phyloP scores from a whole-genome alignment of 2,888 invertebrate species.

The Platycnemis pennipes region DNA sequence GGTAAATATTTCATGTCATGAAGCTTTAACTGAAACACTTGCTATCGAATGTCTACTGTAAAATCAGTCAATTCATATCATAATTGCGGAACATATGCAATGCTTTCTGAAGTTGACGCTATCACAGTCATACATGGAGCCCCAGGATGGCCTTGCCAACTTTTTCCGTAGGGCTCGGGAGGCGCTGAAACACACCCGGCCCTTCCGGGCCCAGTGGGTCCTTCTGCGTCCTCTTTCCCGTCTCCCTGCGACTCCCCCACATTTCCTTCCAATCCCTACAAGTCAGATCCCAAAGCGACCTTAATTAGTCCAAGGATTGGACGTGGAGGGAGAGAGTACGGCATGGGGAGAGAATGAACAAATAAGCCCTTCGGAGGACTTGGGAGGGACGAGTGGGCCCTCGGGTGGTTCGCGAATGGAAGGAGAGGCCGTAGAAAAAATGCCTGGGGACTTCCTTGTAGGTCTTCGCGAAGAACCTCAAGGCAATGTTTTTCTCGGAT shows the following conservation, averaged over 20 bases:
- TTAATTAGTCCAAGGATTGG: conserved; percentile 61
- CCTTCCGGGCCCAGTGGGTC: not conserved
- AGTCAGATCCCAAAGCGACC: conserved; percentile 38
- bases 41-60: no score
- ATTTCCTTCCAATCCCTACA: conserved; percentile 48
- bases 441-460: not conserved
- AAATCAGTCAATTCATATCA: no score
- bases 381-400: not conserved
- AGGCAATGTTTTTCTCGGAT: not conserved
- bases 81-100: no score
- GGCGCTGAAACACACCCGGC: not conserved
- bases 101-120: no score
- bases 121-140: no score
- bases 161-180: no score
- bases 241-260: not conserved
- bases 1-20: no score
- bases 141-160: no score
- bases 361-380: conserved; percentile 41
- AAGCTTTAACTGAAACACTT: no score
- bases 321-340: conserved; percentile 20
- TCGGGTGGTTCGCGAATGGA: not conserved
- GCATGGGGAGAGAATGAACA: conserved; percentile 35
- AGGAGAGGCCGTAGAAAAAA: not conserved
- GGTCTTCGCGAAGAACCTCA: not conserved
- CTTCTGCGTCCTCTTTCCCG: not conserved